Evolutionary conservation across 2,797 vertebrate genomes (phyloP).

Genomic region (Sphenodon punctatus): DNA sequence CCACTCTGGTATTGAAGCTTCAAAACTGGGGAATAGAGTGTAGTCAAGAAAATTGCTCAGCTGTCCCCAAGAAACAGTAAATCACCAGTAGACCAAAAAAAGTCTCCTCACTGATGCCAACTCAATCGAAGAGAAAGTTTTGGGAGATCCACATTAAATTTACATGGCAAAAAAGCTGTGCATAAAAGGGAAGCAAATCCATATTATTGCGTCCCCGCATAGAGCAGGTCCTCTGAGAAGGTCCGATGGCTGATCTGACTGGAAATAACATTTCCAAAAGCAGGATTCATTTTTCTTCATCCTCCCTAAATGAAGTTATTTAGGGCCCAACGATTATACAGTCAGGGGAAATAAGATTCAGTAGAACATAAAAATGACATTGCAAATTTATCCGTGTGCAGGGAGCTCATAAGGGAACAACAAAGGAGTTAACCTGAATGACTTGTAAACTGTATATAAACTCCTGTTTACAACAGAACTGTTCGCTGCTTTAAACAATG

Average conservation of each 20-base stretch:
- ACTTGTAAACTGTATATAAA: neutral
- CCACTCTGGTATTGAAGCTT: neutral
- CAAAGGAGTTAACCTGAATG: neutral
- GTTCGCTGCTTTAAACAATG: neutral
- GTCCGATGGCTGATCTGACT: neutral
- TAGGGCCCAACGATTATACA: constrained; percentile 35
- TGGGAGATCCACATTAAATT: neutral
- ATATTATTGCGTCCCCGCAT: neutral
- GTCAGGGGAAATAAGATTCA: constrained; percentile 20
- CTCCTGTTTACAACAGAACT: constrained; percentile 1
- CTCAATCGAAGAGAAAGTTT: neutral
- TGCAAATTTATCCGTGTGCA: constrained; percentile 10
- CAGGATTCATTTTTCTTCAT: constrained; percentile 36
- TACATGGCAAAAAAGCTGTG: neutral
- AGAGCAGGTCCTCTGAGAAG: neutral
- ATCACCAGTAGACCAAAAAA: neutral
- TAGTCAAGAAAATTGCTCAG: neutral
- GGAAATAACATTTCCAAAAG: constrained; percentile 40
- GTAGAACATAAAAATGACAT: constrained; percentile 40
- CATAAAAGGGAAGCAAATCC: neutral
- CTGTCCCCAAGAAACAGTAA: neutral
- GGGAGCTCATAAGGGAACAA: neutral
- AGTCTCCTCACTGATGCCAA: neutral
- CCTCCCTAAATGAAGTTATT: constrained; percentile 45
- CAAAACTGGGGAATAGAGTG: neutral